These are phyloP conservation scores for Leptopilina syphax DNA, from an alignment of 2,888 invertebrate genomes.

Conservation along the genomic window DNA sequence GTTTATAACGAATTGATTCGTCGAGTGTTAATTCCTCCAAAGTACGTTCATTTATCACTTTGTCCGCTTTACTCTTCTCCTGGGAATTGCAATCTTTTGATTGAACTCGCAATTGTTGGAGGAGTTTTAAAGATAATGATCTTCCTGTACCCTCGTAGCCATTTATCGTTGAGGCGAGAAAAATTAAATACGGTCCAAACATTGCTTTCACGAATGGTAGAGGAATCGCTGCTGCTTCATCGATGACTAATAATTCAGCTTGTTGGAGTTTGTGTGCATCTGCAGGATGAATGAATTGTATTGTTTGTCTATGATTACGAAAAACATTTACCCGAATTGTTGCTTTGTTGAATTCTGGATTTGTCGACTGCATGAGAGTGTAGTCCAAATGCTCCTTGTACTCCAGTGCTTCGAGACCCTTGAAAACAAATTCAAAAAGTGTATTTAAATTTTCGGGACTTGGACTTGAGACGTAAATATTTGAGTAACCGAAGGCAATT, in stretches of 20 bases:
- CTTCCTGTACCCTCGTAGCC: slow-evolving; percentile 99
- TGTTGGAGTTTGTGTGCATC: slow-evolving; percentile 91
- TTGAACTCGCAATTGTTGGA: slow-evolving; percentile 89
- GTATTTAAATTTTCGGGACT: slow-evolving; percentile 99
- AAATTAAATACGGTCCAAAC: slow-evolving; percentile 93
- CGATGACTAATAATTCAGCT: slow-evolving; percentile 96
- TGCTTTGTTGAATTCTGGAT: slow-evolving; percentile 97
- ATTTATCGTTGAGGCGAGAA: slow-evolving; percentile 97
- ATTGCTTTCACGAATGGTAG: slow-evolving; percentile 93
- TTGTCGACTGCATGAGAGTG: slow-evolving; percentile 94
- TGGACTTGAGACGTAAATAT: slow-evolving; percentile 98
- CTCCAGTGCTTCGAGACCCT: slow-evolving; percentile 93
- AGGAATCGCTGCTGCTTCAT: slow-evolving; percentile 99
- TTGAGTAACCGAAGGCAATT: slow-evolving; percentile 90
- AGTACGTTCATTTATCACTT: slow-evolving; percentile 77
- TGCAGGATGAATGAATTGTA: slow-evolving; percentile 97
- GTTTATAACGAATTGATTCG: slow-evolving; percentile 91
- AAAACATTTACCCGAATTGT: slow-evolving; percentile 95
- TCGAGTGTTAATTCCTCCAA: slow-evolving; percentile 84
- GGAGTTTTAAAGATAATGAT: slow-evolving; percentile 94
- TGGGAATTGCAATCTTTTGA: slow-evolving; percentile 74
- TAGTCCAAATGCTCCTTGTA: slow-evolving; percentile 98
- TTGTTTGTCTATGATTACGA: slow-evolving; percentile 93
- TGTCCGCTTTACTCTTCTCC: slow-evolving; percentile 76
- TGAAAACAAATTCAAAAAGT: slow-evolving; percentile 96